Conservation (phyloP, 2,888 invertebrate species). For the Ichneumoninae sp. region DNA sequence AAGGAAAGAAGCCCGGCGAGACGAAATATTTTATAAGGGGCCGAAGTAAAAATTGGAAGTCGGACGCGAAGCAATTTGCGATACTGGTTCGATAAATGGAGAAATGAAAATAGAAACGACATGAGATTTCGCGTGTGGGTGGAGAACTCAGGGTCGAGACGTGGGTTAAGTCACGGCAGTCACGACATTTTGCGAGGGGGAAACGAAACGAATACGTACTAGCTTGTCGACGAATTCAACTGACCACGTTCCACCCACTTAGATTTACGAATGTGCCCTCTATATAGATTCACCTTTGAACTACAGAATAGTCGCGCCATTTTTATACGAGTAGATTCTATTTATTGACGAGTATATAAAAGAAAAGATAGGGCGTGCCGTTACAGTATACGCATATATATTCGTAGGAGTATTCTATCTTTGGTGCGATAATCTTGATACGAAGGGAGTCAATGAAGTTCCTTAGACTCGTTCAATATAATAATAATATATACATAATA, state of each 20-base stretch:
- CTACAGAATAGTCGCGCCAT: not conserved
- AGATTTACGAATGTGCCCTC: not conserved
- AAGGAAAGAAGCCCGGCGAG: not conserved
- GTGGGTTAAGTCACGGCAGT: slow-evolving; percentile 14
- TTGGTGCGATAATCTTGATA: not conserved
- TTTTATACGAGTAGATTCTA: not conserved
- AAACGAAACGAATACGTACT: slow-evolving; percentile 5
- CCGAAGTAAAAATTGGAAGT: slow-evolving; percentile 11
- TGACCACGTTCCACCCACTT: not conserved
- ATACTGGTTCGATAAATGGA: not conserved
- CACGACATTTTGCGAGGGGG: slow-evolving; percentile 24
- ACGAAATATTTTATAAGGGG: slow-evolving; percentile 43
- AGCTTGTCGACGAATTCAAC: not conserved
- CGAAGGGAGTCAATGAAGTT: not conserved
- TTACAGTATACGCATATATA: not conserved
- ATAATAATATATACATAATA: too few species aligned
- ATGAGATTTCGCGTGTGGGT: slow-evolving; percentile 30
- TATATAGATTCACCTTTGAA: not conserved
- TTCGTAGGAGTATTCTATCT: not conserved
- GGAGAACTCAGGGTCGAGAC: slow-evolving; percentile 38
- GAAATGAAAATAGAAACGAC: slow-evolving; percentile 41
- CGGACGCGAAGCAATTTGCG: not conserved
- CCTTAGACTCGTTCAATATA: not conserved
- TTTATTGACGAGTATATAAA: not conserved
- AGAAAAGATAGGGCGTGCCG: not conserved